Base-by-base conservation (phyloP, 1,140 invertebrate species). In the Ips typographus region DNA sequence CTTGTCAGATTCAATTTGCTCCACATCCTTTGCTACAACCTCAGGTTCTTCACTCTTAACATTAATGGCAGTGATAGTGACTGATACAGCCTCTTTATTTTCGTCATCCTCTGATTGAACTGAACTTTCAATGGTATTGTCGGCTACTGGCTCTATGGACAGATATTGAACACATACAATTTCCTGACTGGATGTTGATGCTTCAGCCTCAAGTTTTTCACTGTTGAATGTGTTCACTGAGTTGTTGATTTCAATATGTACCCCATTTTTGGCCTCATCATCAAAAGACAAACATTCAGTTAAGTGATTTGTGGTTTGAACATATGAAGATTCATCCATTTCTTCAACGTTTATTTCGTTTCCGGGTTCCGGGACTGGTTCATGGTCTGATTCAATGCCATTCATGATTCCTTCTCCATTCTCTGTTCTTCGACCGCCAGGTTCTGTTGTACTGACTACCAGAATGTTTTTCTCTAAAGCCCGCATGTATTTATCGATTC, bases 401-500 rank as follows among this genome's bases (percentile, higher is more conserved):
- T 86, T 86, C n/a, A 86, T 79, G 77, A 85, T 80, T 2, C 85
- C 83, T 71, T 91, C 90, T 0, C 88, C 88, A 72, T 91, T 90
- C 72, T 88, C 86, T 36, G 78, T 83, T 70, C 79, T 83, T 75
- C 82, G 85, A 66, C 77, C 82, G 57, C 91, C 91, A 1, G 94
- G 94, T 79, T 98, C 95, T 47, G 94, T 88, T n/a, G 94, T 97
- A 71, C 93, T 96, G 3, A 98, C 95, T 59, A 98, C 95, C 73
- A 96, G 82, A 70, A 98, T 92, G 79, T 96, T 97, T 81, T 96
- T 96, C 76, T 96, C 94, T 42, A 97, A 86, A 0, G 95, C 96
- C 60, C 96, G 83, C 89, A 99, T 92, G 79, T 94, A 98, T 81
- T 98, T 99, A 79, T 98, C 96, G 56, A 94, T 92, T 67, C 94